Evolutionary conservation across 2,113 vertebrate genomes (phyloP).

Genomic region (Arizona elegans): DNA sequence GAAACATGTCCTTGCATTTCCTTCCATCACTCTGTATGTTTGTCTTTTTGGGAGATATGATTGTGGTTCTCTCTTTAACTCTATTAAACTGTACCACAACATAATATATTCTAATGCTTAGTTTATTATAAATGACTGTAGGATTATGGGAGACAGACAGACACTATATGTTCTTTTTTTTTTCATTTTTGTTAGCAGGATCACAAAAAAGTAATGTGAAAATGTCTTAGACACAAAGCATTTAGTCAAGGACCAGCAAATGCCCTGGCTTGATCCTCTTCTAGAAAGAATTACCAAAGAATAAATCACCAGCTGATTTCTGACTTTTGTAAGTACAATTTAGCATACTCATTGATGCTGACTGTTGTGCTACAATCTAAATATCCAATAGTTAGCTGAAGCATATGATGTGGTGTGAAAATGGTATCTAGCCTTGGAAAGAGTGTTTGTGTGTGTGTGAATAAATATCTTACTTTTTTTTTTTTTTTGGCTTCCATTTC

Average conservation of each 20-base stretch:
- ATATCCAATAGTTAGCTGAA: slow-evolving; percentile 11
- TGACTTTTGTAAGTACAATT: not conserved
- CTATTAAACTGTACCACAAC: not conserved
- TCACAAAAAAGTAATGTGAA: not conserved
- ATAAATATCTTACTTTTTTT: slow-evolving; percentile 12
- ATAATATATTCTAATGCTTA: not conserved
- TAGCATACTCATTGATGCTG: not conserved
- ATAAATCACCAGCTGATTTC: slow-evolving; percentile 8
- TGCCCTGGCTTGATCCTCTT: not conserved
- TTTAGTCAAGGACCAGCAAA: slow-evolving; percentile 3
- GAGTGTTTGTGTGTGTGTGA: not conserved
- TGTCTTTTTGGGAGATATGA: too few species aligned
- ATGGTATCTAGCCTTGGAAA: not conserved
- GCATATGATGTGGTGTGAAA: slow-evolving; percentile 13
- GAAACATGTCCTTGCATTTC: not conserved
- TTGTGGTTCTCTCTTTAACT: not conserved
- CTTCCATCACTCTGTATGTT: not conserved
- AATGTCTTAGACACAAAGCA: not conserved
- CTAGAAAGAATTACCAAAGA: not conserved
- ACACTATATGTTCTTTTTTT: not conserved
- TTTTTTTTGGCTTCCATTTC: not conserved
- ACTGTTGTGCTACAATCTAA: not conserved
- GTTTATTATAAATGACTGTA: not conserved
- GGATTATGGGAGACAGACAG: not conserved
- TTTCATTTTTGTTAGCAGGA: not conserved